Conservation (phyloP, 2,888 invertebrate species). For the Steinernema hermaphroditum region DNA sequence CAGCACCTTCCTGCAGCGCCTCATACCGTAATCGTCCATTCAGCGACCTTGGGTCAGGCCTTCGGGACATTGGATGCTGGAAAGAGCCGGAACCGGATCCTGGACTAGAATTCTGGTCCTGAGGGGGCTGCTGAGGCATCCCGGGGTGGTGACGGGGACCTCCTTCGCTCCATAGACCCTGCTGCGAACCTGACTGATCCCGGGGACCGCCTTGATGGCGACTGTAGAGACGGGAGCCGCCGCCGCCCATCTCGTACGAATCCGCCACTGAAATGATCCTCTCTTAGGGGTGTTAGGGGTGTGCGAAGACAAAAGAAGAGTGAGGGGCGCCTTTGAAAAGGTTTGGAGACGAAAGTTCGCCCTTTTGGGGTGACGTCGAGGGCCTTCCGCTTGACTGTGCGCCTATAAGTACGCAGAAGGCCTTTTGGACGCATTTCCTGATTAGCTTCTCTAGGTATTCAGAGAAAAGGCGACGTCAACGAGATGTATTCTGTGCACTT, state of each 20-base stretch:
- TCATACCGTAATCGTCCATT: constrained; percentile 49
- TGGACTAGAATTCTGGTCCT: constrained; percentile 20
- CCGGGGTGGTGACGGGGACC: neutral
- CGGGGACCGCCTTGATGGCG: no score
- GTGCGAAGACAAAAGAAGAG: neutral
- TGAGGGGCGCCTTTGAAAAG: neutral
- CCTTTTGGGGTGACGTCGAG: no score
- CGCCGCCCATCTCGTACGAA: constrained; percentile 13
- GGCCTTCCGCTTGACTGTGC: no score
- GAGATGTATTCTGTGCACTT: no score
- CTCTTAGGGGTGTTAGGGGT: neutral
- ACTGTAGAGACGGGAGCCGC: constrained; percentile 8
- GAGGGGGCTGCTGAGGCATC: neutral
- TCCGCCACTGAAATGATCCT: constrained; percentile 10
- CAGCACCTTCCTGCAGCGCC: constrained; percentile 45
- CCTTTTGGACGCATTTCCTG: constrained; percentile 20
- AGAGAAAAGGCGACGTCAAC: neutral
- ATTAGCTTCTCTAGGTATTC: neutral
- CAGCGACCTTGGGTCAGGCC: constrained; percentile 46
- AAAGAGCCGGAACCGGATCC: constrained; percentile 15
- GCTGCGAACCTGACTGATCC: no score
- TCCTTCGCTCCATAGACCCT: no score
- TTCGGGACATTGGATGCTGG: neutral
- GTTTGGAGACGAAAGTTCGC: no score
- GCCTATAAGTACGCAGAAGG: no score